These are phyloP conservation scores for Drosophila bunnanda DNA, from an alignment of 2,888 invertebrate species.

Conservation along the genomic window DNA sequence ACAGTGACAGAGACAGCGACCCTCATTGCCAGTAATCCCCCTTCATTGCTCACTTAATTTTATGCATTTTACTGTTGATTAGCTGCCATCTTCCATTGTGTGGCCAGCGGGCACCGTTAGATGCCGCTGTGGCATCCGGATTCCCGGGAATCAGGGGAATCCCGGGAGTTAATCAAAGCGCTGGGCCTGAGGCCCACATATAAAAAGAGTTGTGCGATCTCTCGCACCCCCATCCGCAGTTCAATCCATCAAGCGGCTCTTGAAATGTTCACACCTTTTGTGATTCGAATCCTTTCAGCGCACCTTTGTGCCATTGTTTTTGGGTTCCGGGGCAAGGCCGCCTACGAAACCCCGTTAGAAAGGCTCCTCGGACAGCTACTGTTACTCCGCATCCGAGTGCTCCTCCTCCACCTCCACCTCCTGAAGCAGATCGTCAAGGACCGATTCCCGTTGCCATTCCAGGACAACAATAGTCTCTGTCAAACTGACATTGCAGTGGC, in stretches of 20 bases:
- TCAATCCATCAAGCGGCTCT: constrained; percentile 67
- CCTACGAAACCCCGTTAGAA: constrained; percentile 61
- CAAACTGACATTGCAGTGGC: constrained; percentile 55
- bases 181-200: constrained; percentile 55
- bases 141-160: constrained; percentile 5
- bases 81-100: constrained; percentile 73
- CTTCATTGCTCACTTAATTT: constrained; percentile 71
- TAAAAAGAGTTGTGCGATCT: constrained; percentile 48
- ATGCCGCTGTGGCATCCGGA: background rate
- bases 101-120: constrained; percentile 57
- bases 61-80: constrained; percentile 78
- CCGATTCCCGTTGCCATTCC: constrained; percentile 26
- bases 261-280: constrained; percentile 60
- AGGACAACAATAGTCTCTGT: constrained; percentile 66
- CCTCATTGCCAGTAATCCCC: constrained; percentile 35
- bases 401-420: too few species aligned
- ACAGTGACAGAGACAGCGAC: background rate
- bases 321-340: constrained; percentile 23
- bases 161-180: constrained; percentile 63
- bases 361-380: constrained; percentile 20
- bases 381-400: background rate
- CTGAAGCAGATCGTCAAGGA: background rate
- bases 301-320: constrained; percentile 8
- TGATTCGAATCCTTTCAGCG: constrained; percentile 7
- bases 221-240: background rate